Conservation (phyloP, 1,140 invertebrate genomes). For the Laupala kohalensis region DNA sequence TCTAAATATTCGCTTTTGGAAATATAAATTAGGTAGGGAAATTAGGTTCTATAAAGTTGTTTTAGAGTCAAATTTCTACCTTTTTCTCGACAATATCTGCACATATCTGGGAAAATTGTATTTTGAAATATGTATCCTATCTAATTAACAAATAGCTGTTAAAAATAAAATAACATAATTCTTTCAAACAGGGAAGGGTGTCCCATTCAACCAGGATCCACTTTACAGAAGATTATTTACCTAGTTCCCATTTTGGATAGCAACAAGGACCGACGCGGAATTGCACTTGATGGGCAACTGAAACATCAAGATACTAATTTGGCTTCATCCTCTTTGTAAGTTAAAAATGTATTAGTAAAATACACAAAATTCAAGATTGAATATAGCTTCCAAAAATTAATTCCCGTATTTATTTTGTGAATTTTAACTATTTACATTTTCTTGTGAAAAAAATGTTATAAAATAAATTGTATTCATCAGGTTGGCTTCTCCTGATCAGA, state of each 20-base stretch:
- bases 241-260: constrained; percentile 62
- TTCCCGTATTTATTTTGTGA: neutral
- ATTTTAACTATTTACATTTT: constrained; percentile 3
- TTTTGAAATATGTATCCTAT: too few species aligned
- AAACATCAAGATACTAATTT: constrained; percentile 81
- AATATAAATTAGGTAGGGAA: too few species aligned
- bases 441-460: neutral
- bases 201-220: constrained; percentile 87
- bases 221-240: constrained; percentile 81
- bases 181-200: constrained; percentile 88
- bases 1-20: too few species aligned
- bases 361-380: neutral
- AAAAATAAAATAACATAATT: too few species aligned
- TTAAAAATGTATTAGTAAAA: constrained; percentile 18
- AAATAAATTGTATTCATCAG: constrained; percentile 29
- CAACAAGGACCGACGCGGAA: constrained; percentile 80
- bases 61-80: too few species aligned
- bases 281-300: constrained; percentile 88
- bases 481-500: constrained; percentile 61
- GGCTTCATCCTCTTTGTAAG: constrained; percentile 92
- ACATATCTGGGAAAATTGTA: too few species aligned
- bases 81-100: too few species aligned
- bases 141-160: too few species aligned
- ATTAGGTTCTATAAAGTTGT: too few species aligned
- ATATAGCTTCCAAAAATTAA: too few species aligned